Percentiles rank a stretch among this genome's conserved stretches.
Evolutionary conservation across 2,888 invertebrate species (phyloP).

Genomic region (Halictus quadricinctus): DNA sequence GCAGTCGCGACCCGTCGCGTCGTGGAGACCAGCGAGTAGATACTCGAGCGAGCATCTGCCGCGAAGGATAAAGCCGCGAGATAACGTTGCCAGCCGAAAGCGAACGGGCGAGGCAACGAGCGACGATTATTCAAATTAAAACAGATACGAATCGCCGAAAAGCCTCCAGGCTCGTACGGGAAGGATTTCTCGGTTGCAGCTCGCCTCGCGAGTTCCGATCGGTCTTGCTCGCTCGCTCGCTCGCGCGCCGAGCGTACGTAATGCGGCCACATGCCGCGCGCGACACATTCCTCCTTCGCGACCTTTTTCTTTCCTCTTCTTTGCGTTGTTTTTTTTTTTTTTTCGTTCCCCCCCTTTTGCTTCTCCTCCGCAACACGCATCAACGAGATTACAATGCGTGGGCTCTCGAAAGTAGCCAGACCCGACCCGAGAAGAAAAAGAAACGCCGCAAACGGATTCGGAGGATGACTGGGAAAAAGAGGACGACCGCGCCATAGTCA

Average conservation of each 20-base stretch:
- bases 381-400: slow-evolving; percentile 30
- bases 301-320: background rate
- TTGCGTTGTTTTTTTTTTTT: background rate
- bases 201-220: slow-evolving; percentile 37
- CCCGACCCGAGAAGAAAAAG: slow-evolving; percentile 5
- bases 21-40: no score
- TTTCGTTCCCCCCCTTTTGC: background rate
- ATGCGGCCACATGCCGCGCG: slow-evolving; percentile 37
- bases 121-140: slow-evolving; percentile 49
- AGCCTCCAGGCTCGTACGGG: slow-evolving; percentile 5
- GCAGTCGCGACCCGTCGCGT: background rate
- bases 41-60: slow-evolving; percentile 29
- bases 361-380: background rate
- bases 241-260: slow-evolving; percentile 29
- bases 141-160: slow-evolving; percentile 37
- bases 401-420: slow-evolving; percentile 1
- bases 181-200: slow-evolving; percentile 19
- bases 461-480: background rate
- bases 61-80: slow-evolving; percentile 36
- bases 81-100: slow-evolving; percentile 24
- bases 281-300: slow-evolving; percentile 38
- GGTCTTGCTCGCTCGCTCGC: slow-evolving; percentile 5
- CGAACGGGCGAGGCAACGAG: slow-evolving; percentile 10
- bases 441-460: slow-evolving; percentile 1
- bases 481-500: background rate